Evolutionary conservation across 1,140 invertebrate genomes (phyloP), one percentile per base, ranked within the genome.

Genomic region (Tachypleus tridentatus): DNA sequence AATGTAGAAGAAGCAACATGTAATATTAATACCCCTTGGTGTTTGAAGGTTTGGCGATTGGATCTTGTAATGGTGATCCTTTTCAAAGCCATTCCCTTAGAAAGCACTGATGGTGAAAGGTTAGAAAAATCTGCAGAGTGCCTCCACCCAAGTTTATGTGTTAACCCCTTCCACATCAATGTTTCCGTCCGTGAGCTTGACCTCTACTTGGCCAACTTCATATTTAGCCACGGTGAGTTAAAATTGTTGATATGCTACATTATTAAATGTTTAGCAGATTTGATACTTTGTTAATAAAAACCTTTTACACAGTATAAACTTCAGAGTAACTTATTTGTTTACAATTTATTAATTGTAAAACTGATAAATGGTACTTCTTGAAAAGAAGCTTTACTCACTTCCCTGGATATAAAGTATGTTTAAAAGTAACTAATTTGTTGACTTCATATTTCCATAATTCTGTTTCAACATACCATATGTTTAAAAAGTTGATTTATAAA

Each of bases 151-250:
- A 87, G 88, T 64, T 85, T 99, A 69, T 99, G 97, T 81, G 96
- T 99, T 70, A 99, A 99, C 83, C 97, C 97, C 63, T 97, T 98
- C 84, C 97, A 99, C 84, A 99, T 99, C 79, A 97, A 97, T 79
- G 95, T 99, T 67, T 97, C 95, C 73, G 95, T 99, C 72, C 83
- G 96, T 72, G 96, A 98, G 79, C 82, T 99, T 74, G 96, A 99
- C 82, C 85, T 99, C 68, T 99, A 98, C 80, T 85, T 99, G 77
- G 95, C 95, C 71, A 99, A 98, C 82, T 98, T 96, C 84, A 98
- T 99, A 80, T 95, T 96, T 81, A 95, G 91, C 81, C 92, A 95
- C 82, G 93, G 93, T 93, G 73, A 54, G 62, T 61, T n/a, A 63
- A 57, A 63, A 58, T 60, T 63, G 62, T 62, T 60, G 61, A 59